Evolutionary conservation across 2,113 vertebrate species (phyloP).

Genomic region (Notiomystis cincta): DNA sequence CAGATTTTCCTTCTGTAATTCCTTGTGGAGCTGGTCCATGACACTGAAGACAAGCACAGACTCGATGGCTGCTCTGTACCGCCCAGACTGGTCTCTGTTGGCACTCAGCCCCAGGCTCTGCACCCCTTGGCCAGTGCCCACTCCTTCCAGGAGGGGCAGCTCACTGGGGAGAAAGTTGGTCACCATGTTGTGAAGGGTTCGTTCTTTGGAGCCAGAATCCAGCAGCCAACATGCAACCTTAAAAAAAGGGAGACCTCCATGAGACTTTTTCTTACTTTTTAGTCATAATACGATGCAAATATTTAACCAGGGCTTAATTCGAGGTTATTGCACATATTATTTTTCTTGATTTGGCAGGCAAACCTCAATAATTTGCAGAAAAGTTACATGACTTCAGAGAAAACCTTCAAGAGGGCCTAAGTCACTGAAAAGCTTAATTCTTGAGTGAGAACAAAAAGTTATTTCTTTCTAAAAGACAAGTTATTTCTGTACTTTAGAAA

Average conservation of each 20-base stretch:
- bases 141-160: constrained; percentile 82
- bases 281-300: not conserved
- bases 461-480: not conserved
- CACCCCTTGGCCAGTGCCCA: constrained; percentile 73
- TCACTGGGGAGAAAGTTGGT: constrained; percentile 84
- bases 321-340: not conserved
- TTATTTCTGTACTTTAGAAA: not conserved
- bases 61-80: constrained; percentile 84
- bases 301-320: not conserved
- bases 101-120: constrained; percentile 79
- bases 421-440: not conserved
- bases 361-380: not conserved
- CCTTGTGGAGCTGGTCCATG: constrained; percentile 79
- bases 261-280: not conserved
- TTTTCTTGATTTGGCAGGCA: not conserved
- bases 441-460: not conserved
- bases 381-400: not conserved
- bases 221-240: constrained; percentile 94
- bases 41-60: constrained; percentile 80
- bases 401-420: not conserved
- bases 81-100: constrained; percentile 73
- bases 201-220: constrained; percentile 85
- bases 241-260: not conserved
- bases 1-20: constrained; percentile 82
- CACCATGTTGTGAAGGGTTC: constrained; percentile 90